Evolutionary conservation across 2,888 invertebrate genomes (phyloP), one percentile per base, ranked within the genome.

Genomic region (Lithophane socia): DNA sequence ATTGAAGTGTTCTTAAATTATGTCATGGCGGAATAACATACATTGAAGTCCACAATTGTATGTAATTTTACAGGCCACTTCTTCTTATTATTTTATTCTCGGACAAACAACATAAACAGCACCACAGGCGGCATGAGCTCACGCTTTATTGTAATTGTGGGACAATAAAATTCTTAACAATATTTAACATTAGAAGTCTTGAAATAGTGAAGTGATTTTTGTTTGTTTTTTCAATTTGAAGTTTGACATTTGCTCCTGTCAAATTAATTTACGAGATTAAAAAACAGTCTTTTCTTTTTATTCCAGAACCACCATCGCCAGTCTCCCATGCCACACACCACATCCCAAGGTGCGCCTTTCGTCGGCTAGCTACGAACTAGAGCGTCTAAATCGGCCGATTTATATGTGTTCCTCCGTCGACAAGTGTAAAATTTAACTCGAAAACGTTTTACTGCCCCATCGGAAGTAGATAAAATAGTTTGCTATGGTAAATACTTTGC

Each of bases 321-420:
- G 3, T 49, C 72, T 82, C 21, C 68, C 65, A 10, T 75, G 52
- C 3, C 69, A 74, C 82, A 47, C 67, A 61, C 86, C 87, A 77
- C 2, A 69, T 66, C 73, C 80, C 77, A 77, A 89, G 88, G 89
- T 81, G 77, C 83, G 78, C 86, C 84, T 90, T 89, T 89, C 90
- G 88, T 81, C 88, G 86, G 75, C 73, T 79, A 78, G 75, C 85
- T 80, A 86, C 80, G 86, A 86, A 87, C 88, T 84, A 87, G 90
- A 90, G 90, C 90, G 88, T 89, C 89, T 91, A 92, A 93, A 94
- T 92, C 92, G 90, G 83, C 91, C 92, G 92, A 93, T 94, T 94
- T 93, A 94, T 94, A 92, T 92, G 91, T 91, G 90, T 90, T 90
- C 86, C 83, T 86, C 85, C 87, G 90, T 88, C 90, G 90, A 91